These are phyloP conservation scores for Formica selysi DNA, from an alignment of 1,140 invertebrate genomes.

Conservation along the genomic window DNA sequence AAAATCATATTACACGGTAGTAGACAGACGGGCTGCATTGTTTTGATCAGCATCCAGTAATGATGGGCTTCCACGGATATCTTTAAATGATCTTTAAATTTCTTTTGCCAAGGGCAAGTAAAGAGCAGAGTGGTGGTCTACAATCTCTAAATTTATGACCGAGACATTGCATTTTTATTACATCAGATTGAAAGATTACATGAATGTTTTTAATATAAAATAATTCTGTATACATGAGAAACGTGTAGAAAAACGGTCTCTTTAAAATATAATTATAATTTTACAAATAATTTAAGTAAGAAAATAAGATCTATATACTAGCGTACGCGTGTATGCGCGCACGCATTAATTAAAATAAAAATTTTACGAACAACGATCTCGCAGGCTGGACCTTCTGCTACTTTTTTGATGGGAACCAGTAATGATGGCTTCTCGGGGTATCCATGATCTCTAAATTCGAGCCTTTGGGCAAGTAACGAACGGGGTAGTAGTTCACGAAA, in stretches of 20 bases:
- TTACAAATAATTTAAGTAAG: constrained; percentile 11
- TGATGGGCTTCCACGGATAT: constrained; percentile 43
- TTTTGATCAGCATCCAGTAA: constrained; percentile 45
- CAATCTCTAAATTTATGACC: constrained; percentile 49
- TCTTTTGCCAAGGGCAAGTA: constrained; percentile 31
- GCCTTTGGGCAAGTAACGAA: constrained; percentile 46
- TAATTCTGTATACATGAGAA: background rate
- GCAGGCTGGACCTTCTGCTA: constrained; percentile 30
- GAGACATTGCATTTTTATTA: constrained; percentile 27
- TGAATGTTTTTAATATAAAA: background rate
- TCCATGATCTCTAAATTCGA: constrained; percentile 69
- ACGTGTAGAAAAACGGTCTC: background rate
- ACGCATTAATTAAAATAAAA: constrained; percentile 53
- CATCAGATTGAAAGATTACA: constrained; percentile 37
- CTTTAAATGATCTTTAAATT: constrained; percentile 49
- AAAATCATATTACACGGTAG: background rate
- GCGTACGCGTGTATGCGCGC: no score
- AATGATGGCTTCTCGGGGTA: constrained; percentile 54
- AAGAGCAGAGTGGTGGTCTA: constrained; percentile 25
- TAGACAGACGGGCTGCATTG: background rate
- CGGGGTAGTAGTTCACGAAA: constrained; percentile 60
- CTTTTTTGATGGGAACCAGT: constrained; percentile 48
- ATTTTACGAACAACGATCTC: constrained; percentile 23
- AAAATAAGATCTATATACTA: background rate
- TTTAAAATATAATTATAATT: background rate